phyloP scores from a whole-genome alignment of 2,888 invertebrate genomes.

The Andrena bicolor region DNA sequence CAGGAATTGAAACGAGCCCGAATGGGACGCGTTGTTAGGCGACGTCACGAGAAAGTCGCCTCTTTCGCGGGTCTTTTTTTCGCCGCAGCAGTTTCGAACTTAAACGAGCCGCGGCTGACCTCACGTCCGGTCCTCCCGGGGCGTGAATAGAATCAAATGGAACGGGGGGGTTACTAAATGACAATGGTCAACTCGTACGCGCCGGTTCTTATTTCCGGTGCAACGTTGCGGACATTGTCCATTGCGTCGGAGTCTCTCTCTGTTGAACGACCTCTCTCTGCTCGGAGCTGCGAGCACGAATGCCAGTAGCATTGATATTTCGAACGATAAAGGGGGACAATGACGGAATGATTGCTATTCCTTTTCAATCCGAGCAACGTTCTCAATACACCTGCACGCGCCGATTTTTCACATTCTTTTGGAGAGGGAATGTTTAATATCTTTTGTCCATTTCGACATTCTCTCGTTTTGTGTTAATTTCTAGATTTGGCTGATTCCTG shows the following conservation, averaged over 20 bases:
- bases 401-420: not conserved
- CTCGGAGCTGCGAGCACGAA: constrained; percentile 4
- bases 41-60: constrained; percentile 30
- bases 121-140: constrained; percentile 78
- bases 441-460: no score
- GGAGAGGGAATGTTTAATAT: not conserved
- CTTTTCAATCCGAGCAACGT: not conserved
- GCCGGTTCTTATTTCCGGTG: constrained; percentile 83
- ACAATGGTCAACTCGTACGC: constrained; percentile 84
- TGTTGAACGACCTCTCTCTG: constrained; percentile 30
- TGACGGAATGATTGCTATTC: constrained; percentile 28
- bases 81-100: constrained; percentile 70
- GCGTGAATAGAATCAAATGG: constrained; percentile 81
- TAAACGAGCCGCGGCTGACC: constrained; percentile 84
- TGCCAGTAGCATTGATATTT: constrained; percentile 30
- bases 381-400: not conserved
- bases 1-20: not conserved
- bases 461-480: no score
- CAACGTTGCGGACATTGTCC: constrained; percentile 73
- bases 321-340: constrained; percentile 23
- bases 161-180: constrained; percentile 82
- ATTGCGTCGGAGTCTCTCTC: constrained; percentile 54
- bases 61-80: constrained; percentile 49
- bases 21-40: not conserved
- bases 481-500: no score